Percentiles rank a stretch among this genome's conserved stretches.
These are phyloP conservation scores for Corvus cornix DNA, from an alignment of 2,113 vertebrate species.

Conservation along the genomic window DNA sequence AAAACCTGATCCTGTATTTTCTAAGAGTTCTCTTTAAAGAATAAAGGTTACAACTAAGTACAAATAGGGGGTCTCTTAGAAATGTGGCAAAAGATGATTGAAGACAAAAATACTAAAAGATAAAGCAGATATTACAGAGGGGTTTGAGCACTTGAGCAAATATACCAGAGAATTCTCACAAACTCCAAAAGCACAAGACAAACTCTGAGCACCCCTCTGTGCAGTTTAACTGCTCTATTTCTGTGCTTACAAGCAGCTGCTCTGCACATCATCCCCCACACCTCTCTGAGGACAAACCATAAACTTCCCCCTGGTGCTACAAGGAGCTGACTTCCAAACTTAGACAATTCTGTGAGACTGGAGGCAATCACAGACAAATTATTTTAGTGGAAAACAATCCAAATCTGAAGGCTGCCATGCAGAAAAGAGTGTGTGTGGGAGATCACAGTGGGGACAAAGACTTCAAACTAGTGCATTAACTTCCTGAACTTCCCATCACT, in stretches of 20 bases:
- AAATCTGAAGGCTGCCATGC: neutral
- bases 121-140: neutral
- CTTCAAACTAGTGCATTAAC: constrained; percentile 19
- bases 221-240: neutral
- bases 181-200: neutral
- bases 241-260: neutral
- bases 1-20: neutral
- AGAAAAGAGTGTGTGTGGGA: neutral
- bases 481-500: constrained; percentile 33
- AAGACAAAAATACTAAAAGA: neutral
- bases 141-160: neutral
- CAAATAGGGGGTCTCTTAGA: neutral
- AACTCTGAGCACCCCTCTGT: neutral
- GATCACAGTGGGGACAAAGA: neutral
- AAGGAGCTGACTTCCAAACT: neutral
- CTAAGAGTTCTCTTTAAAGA: neutral
- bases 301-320: neutral
- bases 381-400: neutral
- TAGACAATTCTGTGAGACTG: neutral
- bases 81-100: neutral
- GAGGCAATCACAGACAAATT: neutral
- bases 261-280: neutral
- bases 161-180: neutral
- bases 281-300: neutral
- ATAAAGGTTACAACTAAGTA: neutral